Base-by-base conservation (phyloP, 2,888 invertebrate species). In the Melanotus villosus region DNA sequence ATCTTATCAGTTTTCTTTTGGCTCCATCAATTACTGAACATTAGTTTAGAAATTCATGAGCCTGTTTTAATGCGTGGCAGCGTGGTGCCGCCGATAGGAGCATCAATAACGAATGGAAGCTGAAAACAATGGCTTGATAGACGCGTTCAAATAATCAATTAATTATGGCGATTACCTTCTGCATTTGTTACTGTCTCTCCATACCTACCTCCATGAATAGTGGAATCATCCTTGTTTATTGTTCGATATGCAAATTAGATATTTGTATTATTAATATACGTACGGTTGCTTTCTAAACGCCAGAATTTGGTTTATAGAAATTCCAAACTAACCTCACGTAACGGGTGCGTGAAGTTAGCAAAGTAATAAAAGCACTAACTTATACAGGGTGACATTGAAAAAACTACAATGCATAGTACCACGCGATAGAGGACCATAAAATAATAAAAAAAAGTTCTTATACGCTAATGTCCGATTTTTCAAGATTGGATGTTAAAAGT, bases 31-130 rank as follows among this genome's bases (percentile, higher is more conserved):
- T 62, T 62, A 50, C 34, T 50, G 36, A 45, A 62, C 23, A 38
- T n/a, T 52, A 58, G 45, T 65, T 65, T 65, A 41, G 12, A 21
- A 65, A 65, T 65, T 65, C 65, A 65, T 65, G 65, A 65, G 65
- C 26, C 47, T 14, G 47, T 58, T 65, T 65, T 65, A 65, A 65
- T 65, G 58, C 65, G 38, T 47, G 47, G 34, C 12, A 58, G 47
- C 58, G 47, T 26, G 58, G 34, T 65, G 50, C 47, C 38, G 57
- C 50, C 34, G 58, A 65, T 65, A 65, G 58, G 50, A 30, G 47
- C 65, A 58, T 58, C 58, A 65, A 65, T 65, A 65, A 50, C 65
- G 47, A 58, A 58, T 52, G 34, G 58, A 65, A 34, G 57, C 65
- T 34, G 54, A 45, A 65, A 65, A 65, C 57, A 58, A 58, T 50